Percentiles rank a stretch among this genome's conserved stretches.
phyloP scores from a whole-genome alignment of 2,888 invertebrate genomes.

The Augochlorella aurata region DNA sequence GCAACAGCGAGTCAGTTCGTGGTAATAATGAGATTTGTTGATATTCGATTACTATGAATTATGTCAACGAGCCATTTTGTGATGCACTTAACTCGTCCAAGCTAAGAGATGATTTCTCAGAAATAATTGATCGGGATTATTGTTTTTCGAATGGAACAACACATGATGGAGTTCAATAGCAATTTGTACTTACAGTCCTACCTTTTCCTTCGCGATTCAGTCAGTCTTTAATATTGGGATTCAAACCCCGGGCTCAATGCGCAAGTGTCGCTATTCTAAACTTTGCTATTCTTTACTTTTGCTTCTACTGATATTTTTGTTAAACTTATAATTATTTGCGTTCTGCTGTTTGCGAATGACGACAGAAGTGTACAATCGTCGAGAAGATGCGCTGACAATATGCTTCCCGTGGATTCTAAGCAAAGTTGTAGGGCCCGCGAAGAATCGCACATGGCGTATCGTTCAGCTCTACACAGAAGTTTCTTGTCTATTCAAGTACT shows the following conservation, averaged over 20 bases:
- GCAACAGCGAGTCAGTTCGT: no score
- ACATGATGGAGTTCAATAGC: neutral
- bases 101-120: no score
- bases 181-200: neutral
- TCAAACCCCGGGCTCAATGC: conserved; percentile 58
- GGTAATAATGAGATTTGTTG: no score
- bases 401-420: conserved; percentile 75
- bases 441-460: conserved; percentile 77
- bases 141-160: no score
- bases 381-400: conserved; percentile 62
- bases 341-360: conserved; percentile 15
- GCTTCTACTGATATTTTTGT: conserved; percentile 47
- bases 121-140: no score
- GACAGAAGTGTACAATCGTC: neutral
- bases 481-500: neutral
- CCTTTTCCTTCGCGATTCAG: conserved; percentile 31
- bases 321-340: conserved; percentile 38
- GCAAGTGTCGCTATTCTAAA: conserved; percentile 56
- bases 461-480: neutral
- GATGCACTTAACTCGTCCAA: no score
- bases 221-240: conserved; percentile 36
- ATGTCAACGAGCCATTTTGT: no score
- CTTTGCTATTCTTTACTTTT: conserved; percentile 55
- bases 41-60: no score
- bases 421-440: conserved; percentile 77